Evolutionary conservation across 2,888 invertebrate genomes (phyloP).

Genomic region (Caenorhabditis becei): DNA sequence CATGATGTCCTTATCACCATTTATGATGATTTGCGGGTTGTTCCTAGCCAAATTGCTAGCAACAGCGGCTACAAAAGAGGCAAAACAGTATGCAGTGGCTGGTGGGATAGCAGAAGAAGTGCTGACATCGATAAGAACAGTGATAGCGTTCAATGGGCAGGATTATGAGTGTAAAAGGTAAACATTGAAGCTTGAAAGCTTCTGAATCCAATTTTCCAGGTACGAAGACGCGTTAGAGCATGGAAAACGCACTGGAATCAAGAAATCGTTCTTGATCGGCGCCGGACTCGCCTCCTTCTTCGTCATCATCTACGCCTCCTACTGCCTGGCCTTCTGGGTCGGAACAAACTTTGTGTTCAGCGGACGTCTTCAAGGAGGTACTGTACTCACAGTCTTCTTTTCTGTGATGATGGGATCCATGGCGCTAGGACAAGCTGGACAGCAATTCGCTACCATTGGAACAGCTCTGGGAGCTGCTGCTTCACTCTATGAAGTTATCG

Average conservation of each 20-base stretch:
- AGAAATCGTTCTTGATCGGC: conserved; percentile 80
- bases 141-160: conserved; percentile 72
- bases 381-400: conserved; percentile 81
- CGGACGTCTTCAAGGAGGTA: conserved; percentile 62
- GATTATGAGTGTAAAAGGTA: conserved; percentile 72
- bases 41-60: conserved; percentile 82
- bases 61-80: conserved; percentile 83
- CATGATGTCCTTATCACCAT: conserved; percentile 81
- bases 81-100: conserved; percentile 71
- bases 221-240: conserved; percentile 76
- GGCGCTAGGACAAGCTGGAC: conserved; percentile 88
- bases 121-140: conserved; percentile 67
- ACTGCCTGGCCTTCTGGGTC: conserved; percentile 78
- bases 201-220: conserved; percentile 41
- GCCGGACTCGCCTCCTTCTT: conserved; percentile 81
- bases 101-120: conserved; percentile 71
- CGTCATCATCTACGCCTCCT: conserved; percentile 82
- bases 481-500: conserved; percentile 83
- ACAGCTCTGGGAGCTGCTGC: conserved; percentile 89
- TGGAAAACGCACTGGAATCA: conserved; percentile 75
- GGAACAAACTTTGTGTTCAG: conserved; percentile 73
- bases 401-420: conserved; percentile 83
- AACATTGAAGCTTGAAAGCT: background rate
- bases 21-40: conserved; percentile 75
- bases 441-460: conserved; percentile 89